Conservation (phyloP, 2,888 invertebrate genomes). For the Ommatoiulus sabulosus region DNA sequence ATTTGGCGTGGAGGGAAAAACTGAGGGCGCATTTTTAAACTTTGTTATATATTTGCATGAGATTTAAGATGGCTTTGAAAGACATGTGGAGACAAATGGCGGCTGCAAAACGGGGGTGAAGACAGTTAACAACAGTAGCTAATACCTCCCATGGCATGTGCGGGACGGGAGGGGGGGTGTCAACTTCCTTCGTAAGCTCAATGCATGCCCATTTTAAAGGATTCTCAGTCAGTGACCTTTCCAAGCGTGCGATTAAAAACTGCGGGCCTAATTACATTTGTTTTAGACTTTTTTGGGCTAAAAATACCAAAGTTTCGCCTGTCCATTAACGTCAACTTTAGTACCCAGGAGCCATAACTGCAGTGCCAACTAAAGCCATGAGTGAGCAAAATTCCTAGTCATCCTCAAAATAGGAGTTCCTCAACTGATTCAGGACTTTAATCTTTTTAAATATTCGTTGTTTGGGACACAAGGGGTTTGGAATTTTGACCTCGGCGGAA, state of each 20-base stretch:
- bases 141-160: not conserved
- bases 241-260: conserved; percentile 1
- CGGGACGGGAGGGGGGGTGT: too few relatives aligned
- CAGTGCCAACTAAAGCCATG: too few relatives aligned
- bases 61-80: conserved; percentile 18
- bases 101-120: conserved; percentile 11
- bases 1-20: not conserved
- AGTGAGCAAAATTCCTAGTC: too few relatives aligned
- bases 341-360: not conserved
- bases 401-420: not conserved
- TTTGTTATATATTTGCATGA: not conserved
- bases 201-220: not conserved
- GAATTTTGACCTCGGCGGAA: not conserved
- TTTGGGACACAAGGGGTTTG: not conserved
- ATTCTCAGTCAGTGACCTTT: conserved; percentile 25
- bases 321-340: conserved; percentile 21
- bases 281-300: conserved; percentile 14
- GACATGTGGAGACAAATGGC: conserved; percentile 21
- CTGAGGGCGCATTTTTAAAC: not conserved
- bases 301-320: conserved; percentile 22
- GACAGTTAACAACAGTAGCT: conserved; percentile 34
- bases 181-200: not conserved
- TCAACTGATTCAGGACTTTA: not conserved
- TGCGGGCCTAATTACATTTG: conserved; percentile 10
- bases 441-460: not conserved